Base-by-base conservation (phyloP, 2,888 invertebrate genomes). In the Lordiphosa fenestrarum region DNA sequence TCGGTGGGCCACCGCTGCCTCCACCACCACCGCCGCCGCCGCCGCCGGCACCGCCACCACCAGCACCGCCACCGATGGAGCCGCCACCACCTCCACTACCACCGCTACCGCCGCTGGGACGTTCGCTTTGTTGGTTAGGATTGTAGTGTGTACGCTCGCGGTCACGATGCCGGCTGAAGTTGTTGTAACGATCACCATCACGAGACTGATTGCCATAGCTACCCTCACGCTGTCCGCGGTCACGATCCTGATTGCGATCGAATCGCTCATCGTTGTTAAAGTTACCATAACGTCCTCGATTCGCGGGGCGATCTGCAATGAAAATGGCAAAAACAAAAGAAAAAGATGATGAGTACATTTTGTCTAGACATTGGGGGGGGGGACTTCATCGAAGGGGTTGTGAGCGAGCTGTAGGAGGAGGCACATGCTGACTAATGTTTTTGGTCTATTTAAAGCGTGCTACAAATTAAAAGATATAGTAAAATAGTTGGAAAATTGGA, bases 271-370 rank as follows among this genome's bases (percentile, higher is more conserved):
- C 91, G 65, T 86, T 90, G 81, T 76, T 87, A 35, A 90, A 90
- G 64, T 86, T 89, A 2, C 89, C 89, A 59, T 89, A 90, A n/a
- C 88, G 88, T 15, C 89, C 89, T 30, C 90, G 88, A 75, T 89
- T 89, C 63, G 88, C 87, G 44, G 87, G 86, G 35, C 90, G 90
- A 87, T 90, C 90, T 90, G 58, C n/a, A 53, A 48, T 19, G 30
- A 38, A 25, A 23, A 9, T 5, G 54, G 30, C 36, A n/a, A 33
- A 3, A 10, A 30, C n/a, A n/a, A n/a, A 23, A 2, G 37, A 13
- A 10, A 9, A 25, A 10, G 23, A 13, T 49, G 2, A 39, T 30
- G 9, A 30, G 10, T 30, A 30, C 30, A 10, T 30, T 30, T 30
- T 3, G 9, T 7, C 6, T 25, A 2, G 7, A 6, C 2, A n/a